A percentile compares a stretch with the other conserved stretches of the same genome.
Conservation (phyloP, 2,797 vertebrate genomes). For the Cuniculus paca region DNA sequence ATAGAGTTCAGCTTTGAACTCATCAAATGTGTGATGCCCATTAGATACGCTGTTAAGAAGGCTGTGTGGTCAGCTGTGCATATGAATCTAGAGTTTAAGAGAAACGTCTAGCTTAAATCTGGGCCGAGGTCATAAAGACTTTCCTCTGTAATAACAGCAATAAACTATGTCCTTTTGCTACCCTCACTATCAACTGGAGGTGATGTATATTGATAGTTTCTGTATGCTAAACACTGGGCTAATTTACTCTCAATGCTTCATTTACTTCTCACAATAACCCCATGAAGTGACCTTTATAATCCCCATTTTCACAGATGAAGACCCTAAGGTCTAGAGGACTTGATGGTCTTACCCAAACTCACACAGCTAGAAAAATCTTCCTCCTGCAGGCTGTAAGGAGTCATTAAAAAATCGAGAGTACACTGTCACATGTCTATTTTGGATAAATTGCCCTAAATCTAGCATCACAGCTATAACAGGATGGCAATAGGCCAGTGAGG, state of each 20-base stretch:
- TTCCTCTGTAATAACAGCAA: background rate
- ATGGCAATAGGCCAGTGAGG: accelerated
- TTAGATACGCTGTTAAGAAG: background rate
- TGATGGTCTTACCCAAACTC: background rate
- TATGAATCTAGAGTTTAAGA: background rate
- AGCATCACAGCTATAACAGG: background rate
- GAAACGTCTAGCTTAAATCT: background rate
- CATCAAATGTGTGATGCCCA: background rate
- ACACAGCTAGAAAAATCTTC: background rate
- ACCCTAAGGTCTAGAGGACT: background rate
- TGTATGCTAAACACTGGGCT: background rate
- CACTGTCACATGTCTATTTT: background rate
- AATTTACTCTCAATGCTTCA: background rate
- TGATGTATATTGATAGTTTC: background rate
- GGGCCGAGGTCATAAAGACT: background rate
- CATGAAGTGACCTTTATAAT: background rate
- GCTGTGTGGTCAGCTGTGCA: background rate
- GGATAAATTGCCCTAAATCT: background rate
- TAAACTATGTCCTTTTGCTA: background rate
- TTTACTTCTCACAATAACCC: background rate
- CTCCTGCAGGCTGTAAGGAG: background rate
- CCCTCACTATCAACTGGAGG: background rate
- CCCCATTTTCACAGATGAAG: background rate
- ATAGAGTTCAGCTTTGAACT: background rate
- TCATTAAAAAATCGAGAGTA: background rate